Evolutionary conservation across 1,140 invertebrate genomes (phyloP).

Genomic region (Atta colombica): DNA sequence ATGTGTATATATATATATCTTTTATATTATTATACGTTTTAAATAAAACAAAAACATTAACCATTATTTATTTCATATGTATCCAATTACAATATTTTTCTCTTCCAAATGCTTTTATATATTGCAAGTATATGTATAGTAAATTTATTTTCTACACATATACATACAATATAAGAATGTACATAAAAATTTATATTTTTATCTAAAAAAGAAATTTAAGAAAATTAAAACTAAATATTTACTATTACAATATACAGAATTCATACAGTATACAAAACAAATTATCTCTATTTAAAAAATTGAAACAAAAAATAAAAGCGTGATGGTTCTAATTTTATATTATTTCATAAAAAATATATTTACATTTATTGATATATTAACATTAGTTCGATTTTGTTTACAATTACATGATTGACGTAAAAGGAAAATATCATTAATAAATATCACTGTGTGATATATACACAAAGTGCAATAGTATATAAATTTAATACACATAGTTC

Average conservation of each 20-base stretch:
- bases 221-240: background rate
- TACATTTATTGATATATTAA: background rate
- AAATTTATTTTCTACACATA: background rate
- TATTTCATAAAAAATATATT: background rate
- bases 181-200: background rate
- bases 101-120: background rate
- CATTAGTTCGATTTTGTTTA: background rate
- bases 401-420: background rate
- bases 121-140: background rate
- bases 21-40: slow-evolving; percentile 23
- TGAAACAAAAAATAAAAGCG: background rate
- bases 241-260: background rate
- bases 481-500: slow-evolving; percentile 11
- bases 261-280: too few species aligned
- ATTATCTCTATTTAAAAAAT: background rate
- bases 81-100: slow-evolving; percentile 8
- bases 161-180: background rate
- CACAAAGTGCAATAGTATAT: background rate
- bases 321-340: background rate
- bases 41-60: slow-evolving; percentile 29
- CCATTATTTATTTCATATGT: background rate
- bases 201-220: background rate
- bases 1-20: background rate
- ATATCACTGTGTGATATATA: background rate
- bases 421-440: background rate